These are phyloP conservation scores for Oreocharis arfaki DNA, from an alignment of 2,113 vertebrate genomes.

Conservation along the genomic window DNA sequence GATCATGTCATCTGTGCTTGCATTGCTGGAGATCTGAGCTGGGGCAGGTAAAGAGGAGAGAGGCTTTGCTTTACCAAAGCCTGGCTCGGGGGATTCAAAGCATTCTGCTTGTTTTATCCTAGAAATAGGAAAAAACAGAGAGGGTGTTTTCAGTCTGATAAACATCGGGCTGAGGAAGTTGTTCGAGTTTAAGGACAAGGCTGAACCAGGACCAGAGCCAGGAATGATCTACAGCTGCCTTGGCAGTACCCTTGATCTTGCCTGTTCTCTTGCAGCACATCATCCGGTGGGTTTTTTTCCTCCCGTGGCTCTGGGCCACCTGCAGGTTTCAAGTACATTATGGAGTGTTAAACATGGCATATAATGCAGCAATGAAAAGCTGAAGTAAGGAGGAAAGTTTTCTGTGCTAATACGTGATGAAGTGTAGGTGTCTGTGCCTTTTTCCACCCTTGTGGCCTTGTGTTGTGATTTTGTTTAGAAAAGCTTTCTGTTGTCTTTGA, in stretches of 20 bases:
- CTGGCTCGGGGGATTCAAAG: neutral
- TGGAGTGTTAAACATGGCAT: neutral
- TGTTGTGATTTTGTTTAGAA: neutral
- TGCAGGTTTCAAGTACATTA: neutral
- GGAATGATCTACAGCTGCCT: conserved; percentile 22
- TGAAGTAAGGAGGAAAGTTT: neutral
- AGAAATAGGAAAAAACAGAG: neutral
- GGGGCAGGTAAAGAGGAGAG: neutral
- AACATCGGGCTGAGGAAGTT: neutral
- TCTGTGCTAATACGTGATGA: neutral
- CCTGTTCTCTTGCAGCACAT: neutral
- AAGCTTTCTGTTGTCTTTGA: neutral
- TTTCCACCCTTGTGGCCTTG: neutral
- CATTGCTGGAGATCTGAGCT: neutral
- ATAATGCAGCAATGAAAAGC: neutral
- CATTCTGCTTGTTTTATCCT: neutral
- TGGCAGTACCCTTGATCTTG: conserved; percentile 40
- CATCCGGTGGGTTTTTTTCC: neutral
- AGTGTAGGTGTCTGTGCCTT: neutral
- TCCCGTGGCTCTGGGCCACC: neutral
- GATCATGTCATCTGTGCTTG: neutral
- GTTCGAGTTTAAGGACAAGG: neutral
- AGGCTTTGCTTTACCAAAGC: neutral
- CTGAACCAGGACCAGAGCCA: neutral
- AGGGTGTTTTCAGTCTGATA: neutral